Conservation (phyloP, 2,797 vertebrate species). For the Peromyscus eremicus region DNA sequence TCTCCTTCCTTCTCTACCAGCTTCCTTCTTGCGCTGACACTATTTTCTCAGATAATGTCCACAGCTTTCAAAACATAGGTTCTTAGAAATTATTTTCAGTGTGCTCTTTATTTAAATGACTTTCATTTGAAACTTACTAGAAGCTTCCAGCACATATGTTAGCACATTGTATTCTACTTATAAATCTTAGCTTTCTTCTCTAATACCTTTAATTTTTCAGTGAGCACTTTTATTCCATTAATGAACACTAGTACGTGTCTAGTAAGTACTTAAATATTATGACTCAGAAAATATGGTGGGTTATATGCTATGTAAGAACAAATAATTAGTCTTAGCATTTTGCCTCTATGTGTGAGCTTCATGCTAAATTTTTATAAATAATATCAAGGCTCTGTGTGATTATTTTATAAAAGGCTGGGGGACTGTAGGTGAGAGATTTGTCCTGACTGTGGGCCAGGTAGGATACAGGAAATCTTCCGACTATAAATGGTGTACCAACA, state of each 20-base stretch:
- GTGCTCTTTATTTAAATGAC: neutral
- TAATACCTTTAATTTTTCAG: neutral
- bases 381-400: too few species aligned
- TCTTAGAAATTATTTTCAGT: neutral
- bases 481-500: too few species aligned
- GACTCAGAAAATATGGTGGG: neutral
- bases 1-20: neutral
- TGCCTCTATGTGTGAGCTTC: neutral
- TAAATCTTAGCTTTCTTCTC: neutral
- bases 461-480: too few species aligned
- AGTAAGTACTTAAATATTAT: neutral
- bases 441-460: too few species aligned
- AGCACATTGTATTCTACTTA: neutral
- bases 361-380: neutral
- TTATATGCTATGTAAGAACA: neutral
- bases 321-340: conserved; percentile 13
- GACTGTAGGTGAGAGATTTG: too few species aligned
- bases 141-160: neutral
- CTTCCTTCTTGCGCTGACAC: neutral
- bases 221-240: neutral
- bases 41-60: neutral
- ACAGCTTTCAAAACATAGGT: neutral
- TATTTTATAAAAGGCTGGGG: too few species aligned
- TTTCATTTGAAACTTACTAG: neutral
- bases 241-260: neutral